Conservation (phyloP, 2,113 vertebrate species). For the Halcyon senegalensis region DNA sequence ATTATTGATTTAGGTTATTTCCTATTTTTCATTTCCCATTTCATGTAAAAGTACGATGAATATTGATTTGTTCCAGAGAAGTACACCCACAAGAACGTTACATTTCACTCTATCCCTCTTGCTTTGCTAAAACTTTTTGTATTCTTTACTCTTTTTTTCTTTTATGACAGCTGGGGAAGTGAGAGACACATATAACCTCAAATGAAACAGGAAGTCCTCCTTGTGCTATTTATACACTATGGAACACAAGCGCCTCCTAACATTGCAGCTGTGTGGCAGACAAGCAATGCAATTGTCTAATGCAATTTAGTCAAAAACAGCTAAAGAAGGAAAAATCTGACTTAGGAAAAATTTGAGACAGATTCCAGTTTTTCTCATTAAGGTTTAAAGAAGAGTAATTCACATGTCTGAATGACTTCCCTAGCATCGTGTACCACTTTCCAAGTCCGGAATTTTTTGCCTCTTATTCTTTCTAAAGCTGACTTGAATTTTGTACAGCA, state of each 20-base stretch:
- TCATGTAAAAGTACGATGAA: not conserved
- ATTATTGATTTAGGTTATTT: not conserved
- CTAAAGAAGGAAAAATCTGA: slow-evolving; percentile 21
- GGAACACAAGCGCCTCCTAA: not conserved
- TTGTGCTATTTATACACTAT: not conserved
- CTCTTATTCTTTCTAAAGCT: not conserved
- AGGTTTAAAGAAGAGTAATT: not conserved
- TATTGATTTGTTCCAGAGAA: not conserved
- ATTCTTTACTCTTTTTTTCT: not conserved
- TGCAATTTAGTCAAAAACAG: not conserved
- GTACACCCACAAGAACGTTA: not conserved
- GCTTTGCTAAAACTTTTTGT: not conserved
- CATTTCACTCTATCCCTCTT: not conserved
- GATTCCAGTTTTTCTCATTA: not conserved
- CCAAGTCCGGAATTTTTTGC: not conserved
- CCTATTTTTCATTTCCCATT: not conserved
- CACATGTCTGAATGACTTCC: not conserved
- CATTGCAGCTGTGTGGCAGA: not conserved
- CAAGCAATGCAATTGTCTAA: not conserved
- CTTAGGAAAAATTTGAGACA: not conserved
- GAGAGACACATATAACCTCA: not conserved
- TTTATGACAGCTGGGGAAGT: not conserved
- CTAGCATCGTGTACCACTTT: not conserved
- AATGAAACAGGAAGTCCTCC: not conserved
- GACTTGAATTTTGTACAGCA: slow-evolving; percentile 5